Evolutionary conservation across 2,888 invertebrate species (phyloP).

Genomic region (Protula sp.): DNA sequence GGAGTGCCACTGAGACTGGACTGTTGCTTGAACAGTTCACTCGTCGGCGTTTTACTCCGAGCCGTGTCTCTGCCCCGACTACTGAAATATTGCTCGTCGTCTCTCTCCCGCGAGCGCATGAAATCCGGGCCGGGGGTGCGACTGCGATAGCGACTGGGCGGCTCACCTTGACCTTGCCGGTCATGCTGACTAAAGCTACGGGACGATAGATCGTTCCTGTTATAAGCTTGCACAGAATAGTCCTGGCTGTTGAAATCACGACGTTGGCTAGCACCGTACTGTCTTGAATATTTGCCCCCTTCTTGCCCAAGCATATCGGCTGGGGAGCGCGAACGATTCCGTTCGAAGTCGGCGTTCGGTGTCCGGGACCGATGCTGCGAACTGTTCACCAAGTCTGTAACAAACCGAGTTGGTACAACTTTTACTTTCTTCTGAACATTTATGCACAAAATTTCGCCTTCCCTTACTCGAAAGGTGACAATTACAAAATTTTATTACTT

Average conservation of each 20-base stretch:
- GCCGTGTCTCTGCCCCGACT: conserved; percentile 31
- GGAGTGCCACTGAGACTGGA: conserved; percentile 24
- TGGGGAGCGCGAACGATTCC: background rate
- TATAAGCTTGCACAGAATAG: background rate
- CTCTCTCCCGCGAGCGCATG: conserved; percentile 32
- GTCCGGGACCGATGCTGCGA: no score
- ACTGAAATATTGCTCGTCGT: conserved; percentile 33
- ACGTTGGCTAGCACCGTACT: background rate
- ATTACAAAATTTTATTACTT: no score
- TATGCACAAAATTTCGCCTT: no score
- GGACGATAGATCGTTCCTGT: background rate
- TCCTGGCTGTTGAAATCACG: background rate
- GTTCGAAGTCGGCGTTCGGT: background rate
- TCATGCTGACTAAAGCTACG: conserved; percentile 3
- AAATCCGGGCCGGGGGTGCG: conserved; percentile 54
- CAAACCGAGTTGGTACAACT: no score
- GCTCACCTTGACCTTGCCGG: background rate
- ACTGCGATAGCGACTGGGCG: conserved; percentile 21
- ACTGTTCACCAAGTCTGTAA: no score
- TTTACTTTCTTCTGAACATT: no score
- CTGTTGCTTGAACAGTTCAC: conserved; percentile 12
- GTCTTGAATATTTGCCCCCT: background rate
- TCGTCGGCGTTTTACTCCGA: conserved; percentile 48
- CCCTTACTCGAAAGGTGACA: no score
- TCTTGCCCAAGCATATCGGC: background rate